A percentile compares a stretch with the other conserved stretches of the same genome.
These are phyloP conservation scores for Ophion ellenae DNA, from an alignment of 2,888 invertebrate genomes.

Conservation along the genomic window DNA sequence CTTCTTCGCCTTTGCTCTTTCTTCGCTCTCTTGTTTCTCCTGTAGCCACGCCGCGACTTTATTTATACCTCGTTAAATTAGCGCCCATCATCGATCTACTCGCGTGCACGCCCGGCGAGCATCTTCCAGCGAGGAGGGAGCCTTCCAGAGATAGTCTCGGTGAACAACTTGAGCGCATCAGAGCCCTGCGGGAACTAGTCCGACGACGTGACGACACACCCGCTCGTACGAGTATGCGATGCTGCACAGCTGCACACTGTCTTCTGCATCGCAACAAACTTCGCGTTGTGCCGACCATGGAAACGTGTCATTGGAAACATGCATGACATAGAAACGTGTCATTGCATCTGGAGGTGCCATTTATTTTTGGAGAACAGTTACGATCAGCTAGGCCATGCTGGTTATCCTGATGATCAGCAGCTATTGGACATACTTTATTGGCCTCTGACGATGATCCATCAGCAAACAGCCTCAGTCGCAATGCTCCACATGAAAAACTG, in stretches of 20 bases:
- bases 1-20: slow-evolving; percentile 59
- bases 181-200: slow-evolving; percentile 68
- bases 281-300: too few relatives aligned
- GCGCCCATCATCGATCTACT: slow-evolving; percentile 78
- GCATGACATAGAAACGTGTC: too few relatives aligned
- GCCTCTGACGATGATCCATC: too few relatives aligned
- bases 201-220: slow-evolving; percentile 68
- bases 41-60: slow-evolving; percentile 70
- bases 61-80: slow-evolving; percentile 82
- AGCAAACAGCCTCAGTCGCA: too few relatives aligned
- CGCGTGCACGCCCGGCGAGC: slow-evolving; percentile 65
- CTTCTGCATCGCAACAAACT: too few relatives aligned
- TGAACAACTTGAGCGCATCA: slow-evolving; percentile 63
- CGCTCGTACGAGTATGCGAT: slow-evolving; percentile 47
- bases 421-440: too few relatives aligned
- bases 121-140: slow-evolving; percentile 54
- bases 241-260: slow-evolving; percentile 21
- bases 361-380: too few relatives aligned
- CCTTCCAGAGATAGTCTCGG: slow-evolving; percentile 41
- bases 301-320: slow-evolving; percentile 23
- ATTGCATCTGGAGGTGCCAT: too few relatives aligned
- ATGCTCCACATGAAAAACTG: too few relatives aligned
- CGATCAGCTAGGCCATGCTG: too few relatives aligned
- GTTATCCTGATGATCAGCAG: too few relatives aligned
- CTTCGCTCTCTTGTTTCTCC: slow-evolving; percentile 50